Base-by-base conservation (phyloP, 2,888 invertebrate species). In the Rhyacophila evoluta region DNA sequence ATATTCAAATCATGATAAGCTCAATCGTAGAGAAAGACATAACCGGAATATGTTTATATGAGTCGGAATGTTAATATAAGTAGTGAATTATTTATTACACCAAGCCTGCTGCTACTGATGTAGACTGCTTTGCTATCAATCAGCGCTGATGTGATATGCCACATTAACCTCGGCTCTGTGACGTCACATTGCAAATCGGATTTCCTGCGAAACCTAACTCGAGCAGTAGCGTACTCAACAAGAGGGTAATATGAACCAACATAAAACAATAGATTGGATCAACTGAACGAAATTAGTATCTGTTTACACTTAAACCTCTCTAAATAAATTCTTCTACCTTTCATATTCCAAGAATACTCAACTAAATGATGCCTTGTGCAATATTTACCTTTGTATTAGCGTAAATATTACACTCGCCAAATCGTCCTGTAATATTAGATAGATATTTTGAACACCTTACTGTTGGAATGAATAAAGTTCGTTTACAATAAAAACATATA, bases 61-160 rank as follows among this genome's bases (percentile, higher is more conserved):
- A 55, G 55, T 55, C 10, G 55, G 25, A 55, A 55, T 55, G 55
- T 55, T 55, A 55, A 55, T 55, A 55, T 55, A 55, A 55, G 55
- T 55, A 55, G 55, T 55, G 55, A 55, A 55, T 55, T 55, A 55
- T 55, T 55, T 55, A 55, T 55, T 55, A 55, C 55, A 55, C 19
- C 55, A 8, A 25, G 55, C 55, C 55, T 15, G 55, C 55, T 55
- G 55, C 55, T 55, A 19, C 55, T 55, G 55, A 55, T 55, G 55
- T 15, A 55, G 55, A 55, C 55, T 55, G 19, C 55, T 55, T 55
- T 55, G 55, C 55, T 55, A 55, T 55, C 55, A 55, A 55, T 55
- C 55, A 55, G 55, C 55, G 55, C 55, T 55, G 55, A 55, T 55
- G 55, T 55, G 55, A 55, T 55, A 55, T 55, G 55, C 55, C 55